Evolutionary conservation across 2,113 vertebrate species (phyloP), one percentile per base, ranked within the genome.

Genomic region (Tor tambroides): DNA sequence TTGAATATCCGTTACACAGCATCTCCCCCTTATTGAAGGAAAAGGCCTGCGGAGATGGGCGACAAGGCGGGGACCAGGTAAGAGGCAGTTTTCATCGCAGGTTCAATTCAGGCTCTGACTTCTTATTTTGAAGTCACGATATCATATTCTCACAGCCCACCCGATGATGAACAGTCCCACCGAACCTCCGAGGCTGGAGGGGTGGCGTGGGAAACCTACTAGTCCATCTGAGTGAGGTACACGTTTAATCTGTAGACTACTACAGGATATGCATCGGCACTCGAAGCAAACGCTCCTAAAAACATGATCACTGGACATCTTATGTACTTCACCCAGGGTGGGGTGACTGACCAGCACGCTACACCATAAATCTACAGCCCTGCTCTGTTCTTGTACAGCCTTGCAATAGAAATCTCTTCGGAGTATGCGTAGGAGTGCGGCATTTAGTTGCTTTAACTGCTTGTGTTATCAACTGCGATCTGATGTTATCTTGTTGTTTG

Each of bases 1-100:
- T n/a, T n/a, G n/a, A n/a, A 75, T 5, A 82, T 15, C 69, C 2
- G n/a, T 43, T 59, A 35, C n/a, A 83, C 28, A 85, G 46, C 43
- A 17, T 49, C 56, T 75, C 43, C 35, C 14, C 28, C 19, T n/a
- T 4, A 41, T 38, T 82, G 46, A n/a, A 80, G 61, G 69, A 54
- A 84, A 85, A 80, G 77, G 80, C 89, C 78, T 51, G 83, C 38
- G 61, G 86, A 92, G 85, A 94, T 95, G 94, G 93, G 91, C 51
- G 93, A 94, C 89, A 93, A 88, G 92, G 77, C 91, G 56, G 93
- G 92, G 81, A 95, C 93, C 88, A 94, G 93, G 94, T 95, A 90
- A 78, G 76, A 78, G 91, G 28, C 43, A 15, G 3, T 78, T 65
- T 85, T 56, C 46, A 71, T 38, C 65, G 76, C 78, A 30, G 51